Base-by-base conservation (phyloP, 2,797 vertebrate genomes). In the Parambassis ranga region DNA sequence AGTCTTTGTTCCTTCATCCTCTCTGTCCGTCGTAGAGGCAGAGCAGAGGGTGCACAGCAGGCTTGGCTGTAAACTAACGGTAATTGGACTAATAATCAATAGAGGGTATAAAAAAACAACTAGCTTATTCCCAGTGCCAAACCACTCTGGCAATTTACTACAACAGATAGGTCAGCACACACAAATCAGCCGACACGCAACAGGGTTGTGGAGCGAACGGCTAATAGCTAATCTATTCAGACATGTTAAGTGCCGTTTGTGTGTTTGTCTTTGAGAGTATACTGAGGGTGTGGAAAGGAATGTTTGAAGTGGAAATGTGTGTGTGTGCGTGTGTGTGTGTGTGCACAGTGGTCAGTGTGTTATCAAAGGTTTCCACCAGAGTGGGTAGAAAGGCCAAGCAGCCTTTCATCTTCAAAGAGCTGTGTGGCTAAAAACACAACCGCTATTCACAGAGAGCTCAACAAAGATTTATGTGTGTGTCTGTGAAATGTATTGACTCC, bases 321-420 rank as follows among this genome's bases (percentile, higher is more conserved):
- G 16, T 44, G 31, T 47, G 27, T 62, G 47, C 47, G 15, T 36
- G 32, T 10, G 50, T 23, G 32, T 23, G 33, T 15, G 48, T 13
- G 11, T 0, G 2, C 4, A 10, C 31, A 16, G 20, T 32, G 60
- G 70, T 58, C 75, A 67, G 65, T 59, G 55, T 70, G 63, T 51
- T 84, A 90, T 88, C 87, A 91, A 90, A 90, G 89, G 61, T 64
- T 80, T 58, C 8, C 18, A 52, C 64, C 64, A 82, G 62, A 82
- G 70, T 83, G 75, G 64, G 58, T 50, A 73, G 77, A 87, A 85
- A 83, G 87, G 84, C 76, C 80, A 85, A 81, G 69, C 53, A 64
- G 67, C 59, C 79, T 88, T 91, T 92, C 76, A 92, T 90, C 82
- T 87, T 92, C 89, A 93, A 89, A 91, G 86, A 59, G 71, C 57